Percentiles rank a stretch among this genome's conserved stretches.
These are phyloP conservation scores for Xiphophorus birchmanni DNA, from an alignment of 2,797 vertebrate genomes.

Conservation along the genomic window DNA sequence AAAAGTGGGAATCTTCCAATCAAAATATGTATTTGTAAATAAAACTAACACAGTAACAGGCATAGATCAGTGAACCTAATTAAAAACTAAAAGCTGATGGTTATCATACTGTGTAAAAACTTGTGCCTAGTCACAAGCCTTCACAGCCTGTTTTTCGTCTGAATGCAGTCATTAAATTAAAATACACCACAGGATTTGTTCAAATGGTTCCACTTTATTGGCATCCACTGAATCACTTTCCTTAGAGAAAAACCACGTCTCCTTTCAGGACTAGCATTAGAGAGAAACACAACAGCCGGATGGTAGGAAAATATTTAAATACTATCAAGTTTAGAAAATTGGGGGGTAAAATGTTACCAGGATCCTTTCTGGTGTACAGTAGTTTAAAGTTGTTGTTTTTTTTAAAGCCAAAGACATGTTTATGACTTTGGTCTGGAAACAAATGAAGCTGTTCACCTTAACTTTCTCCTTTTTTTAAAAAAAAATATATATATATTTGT, in stretches of 20 bases:
- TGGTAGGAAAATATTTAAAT: slow-evolving; percentile 47
- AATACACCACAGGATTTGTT: slow-evolving; percentile 34
- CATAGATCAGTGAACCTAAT: not conserved
- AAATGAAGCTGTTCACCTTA: slow-evolving; percentile 1
- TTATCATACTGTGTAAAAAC: not conserved
- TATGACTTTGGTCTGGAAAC: slow-evolving; percentile 15
- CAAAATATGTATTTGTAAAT: not conserved
- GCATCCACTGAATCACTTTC: slow-evolving; percentile 58
- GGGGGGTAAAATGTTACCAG: slow-evolving; percentile 32
- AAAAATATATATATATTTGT: not conserved
- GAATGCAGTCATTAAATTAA: not conserved
- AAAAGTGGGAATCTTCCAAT: not conserved
- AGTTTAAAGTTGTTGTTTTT: not conserved
- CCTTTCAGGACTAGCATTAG: slow-evolving; percentile 38
- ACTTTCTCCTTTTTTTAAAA: not conserved
- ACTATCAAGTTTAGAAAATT: slow-evolving; percentile 34
- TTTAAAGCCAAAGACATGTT: slow-evolving; percentile 15
- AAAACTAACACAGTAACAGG: not conserved
- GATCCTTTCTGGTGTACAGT: slow-evolving; percentile 21
- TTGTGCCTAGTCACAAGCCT: not conserved
- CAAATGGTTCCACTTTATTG: slow-evolving; percentile 72
- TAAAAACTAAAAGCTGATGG: not conserved
- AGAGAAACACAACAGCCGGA: slow-evolving; percentile 45
- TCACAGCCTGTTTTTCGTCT: not conserved
- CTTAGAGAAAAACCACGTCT: slow-evolving; percentile 58